Conservation (phyloP, 2,797 vertebrate genomes). For the Helicolenus hilgendorfi region DNA sequence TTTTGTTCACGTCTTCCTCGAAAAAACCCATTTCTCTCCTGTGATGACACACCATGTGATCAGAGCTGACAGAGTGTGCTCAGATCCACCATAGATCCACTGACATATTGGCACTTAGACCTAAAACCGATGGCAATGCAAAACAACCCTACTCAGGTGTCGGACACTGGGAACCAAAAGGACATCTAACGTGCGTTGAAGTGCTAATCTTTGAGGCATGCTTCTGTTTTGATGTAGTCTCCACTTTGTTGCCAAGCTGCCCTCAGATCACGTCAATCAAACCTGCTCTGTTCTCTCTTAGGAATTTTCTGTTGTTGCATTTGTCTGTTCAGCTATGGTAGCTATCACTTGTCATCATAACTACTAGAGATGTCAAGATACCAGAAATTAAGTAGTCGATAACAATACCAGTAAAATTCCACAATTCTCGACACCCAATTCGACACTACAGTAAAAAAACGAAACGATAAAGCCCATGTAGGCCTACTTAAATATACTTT, state of each 20-base stretch:
- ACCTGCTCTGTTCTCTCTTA: too few species aligned
- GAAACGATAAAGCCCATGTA: too few species aligned
- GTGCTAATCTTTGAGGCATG: not conserved
- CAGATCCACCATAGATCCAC: not conserved
- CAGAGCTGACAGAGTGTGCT: not conserved
- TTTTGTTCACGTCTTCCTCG: not conserved
- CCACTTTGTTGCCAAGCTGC: not conserved
- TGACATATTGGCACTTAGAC: not conserved
- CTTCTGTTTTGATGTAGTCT: not conserved
- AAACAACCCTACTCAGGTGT: not conserved
- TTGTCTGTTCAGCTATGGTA: not conserved
- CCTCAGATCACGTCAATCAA: not conserved
- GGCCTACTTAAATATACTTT: too few species aligned
- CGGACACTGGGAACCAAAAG: not conserved
- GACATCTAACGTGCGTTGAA: not conserved
- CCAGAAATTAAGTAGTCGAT: too few species aligned
- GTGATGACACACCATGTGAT: not conserved
- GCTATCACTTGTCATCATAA: not conserved
- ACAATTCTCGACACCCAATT: too few species aligned
- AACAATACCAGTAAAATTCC: too few species aligned
- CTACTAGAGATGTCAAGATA: not conserved
- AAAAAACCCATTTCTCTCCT: too few species aligned
- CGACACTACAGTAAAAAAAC: too few species aligned
- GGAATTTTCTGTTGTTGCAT: rapidly evolving
- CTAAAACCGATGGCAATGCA: not conserved